Conservation (phyloP, 1,140 invertebrate species). For the Amyelois transitella region DNA sequence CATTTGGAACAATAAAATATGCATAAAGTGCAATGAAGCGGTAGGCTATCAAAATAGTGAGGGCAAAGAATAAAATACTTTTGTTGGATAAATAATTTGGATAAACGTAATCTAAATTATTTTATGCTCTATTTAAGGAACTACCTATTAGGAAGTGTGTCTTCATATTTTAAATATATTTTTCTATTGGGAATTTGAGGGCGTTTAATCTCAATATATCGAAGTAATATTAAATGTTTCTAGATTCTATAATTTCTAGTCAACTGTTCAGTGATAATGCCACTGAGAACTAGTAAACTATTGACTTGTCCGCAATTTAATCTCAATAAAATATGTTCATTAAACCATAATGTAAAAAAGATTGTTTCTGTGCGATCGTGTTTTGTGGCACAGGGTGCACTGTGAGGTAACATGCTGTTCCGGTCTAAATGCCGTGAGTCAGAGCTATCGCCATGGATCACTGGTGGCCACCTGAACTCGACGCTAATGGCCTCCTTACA, state of each 20-base stretch:
- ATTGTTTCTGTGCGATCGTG: background rate
- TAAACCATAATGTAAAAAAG: background rate
- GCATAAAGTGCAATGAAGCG: slow-evolving; percentile 52
- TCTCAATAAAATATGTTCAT: too few relatives aligned
- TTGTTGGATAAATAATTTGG: background rate
- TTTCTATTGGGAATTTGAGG: too few relatives aligned
- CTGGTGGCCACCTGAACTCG: background rate
- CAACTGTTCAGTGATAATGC: too few relatives aligned
- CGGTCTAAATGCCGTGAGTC: slow-evolving; percentile 36
- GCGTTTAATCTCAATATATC: too few relatives aligned
- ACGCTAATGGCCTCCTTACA: background rate
- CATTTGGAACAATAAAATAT: slow-evolving; percentile 56
- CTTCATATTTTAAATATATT: too few relatives aligned
- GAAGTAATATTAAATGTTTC: too few relatives aligned
- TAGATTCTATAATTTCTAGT: too few relatives aligned
- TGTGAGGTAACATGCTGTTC: slow-evolving; percentile 35
- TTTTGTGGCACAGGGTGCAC: slow-evolving; percentile 14
- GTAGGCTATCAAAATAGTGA: slow-evolving; percentile 26
- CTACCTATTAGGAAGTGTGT: too few relatives aligned
- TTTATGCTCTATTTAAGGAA: too few relatives aligned
- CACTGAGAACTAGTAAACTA: too few relatives aligned
- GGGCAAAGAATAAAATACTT: background rate
- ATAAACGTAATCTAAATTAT: too few relatives aligned
- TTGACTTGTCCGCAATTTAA: too few relatives aligned
- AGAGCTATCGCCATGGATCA: slow-evolving; percentile 8